Evolutionary conservation across 2,888 invertebrate genomes (phyloP).

Genomic region (Bugulina stolonifera): DNA sequence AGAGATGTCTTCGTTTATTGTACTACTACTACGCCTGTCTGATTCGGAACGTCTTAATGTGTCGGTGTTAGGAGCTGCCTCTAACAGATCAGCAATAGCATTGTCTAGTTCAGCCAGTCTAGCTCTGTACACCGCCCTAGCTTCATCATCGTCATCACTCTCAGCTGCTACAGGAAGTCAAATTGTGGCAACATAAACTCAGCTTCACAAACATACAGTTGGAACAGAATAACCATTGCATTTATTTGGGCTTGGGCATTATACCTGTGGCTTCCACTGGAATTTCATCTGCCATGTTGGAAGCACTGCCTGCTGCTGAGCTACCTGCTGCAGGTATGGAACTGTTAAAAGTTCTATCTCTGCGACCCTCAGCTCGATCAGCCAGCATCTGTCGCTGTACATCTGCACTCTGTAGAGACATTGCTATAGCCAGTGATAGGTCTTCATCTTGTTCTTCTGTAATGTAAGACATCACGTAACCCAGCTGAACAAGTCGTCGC

Average conservation of each 20-base stretch:
- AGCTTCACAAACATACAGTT: no score
- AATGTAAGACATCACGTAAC: no score
- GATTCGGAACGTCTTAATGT: slow-evolving; percentile 1
- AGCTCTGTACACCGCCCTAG: not conserved
- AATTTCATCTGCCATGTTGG: not conserved
- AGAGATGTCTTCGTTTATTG: not conserved
- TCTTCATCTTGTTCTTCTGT: slow-evolving; percentile 34
- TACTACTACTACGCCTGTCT: not conserved
- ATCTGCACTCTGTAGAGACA: slow-evolving; percentile 53
- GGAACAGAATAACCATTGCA: not conserved
- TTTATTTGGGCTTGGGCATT: not conserved
- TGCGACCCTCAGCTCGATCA: not conserved
- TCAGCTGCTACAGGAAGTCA: not conserved
- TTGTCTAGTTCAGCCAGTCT: slow-evolving; percentile 11
- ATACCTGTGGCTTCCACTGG: not conserved
- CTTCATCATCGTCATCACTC: not conserved
- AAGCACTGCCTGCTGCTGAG: not conserved
- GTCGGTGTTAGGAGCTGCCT: not conserved
- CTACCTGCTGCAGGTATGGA: not conserved
- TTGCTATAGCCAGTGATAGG: slow-evolving; percentile 56
- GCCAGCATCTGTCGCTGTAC: slow-evolving; percentile 3
- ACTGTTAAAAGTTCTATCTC: slow-evolving; percentile 7
- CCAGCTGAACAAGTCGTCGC: no score
- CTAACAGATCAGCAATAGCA: slow-evolving; percentile 15
- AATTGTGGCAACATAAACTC: no score